A percentile compares a stretch with the other conserved stretches of the same genome.
These are phyloP conservation scores for Felis catus DNA, from an alignment of 2,113 vertebrate species.

Conservation along the genomic window F.catus_Fca126_mat1.0 CM031428.1:63406001-63406500, in stretches of 20 bases:
- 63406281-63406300: background rate
- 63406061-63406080: background rate
- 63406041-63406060: background rate
- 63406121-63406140: no score
- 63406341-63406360: fast-evolving
- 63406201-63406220: background rate
- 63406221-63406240: fast-evolving
- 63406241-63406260: background rate
- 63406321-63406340: fast-evolving
- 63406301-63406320: background rate
- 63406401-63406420: slow-evolving; percentile 68
- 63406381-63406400: slow-evolving; percentile 68
- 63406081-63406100: background rate
- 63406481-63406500: fast-evolving
- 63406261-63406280: no score
- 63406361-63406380: fast-evolving
- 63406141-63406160: background rate
- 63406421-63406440: slow-evolving; percentile 69
- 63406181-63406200: background rate
- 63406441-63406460: fast-evolving
- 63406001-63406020: background rate
- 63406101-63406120: background rate
- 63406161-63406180: background rate
- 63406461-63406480: fast-evolving
- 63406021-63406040: background rate